Evolutionary conservation across 2,113 vertebrate species (phyloP), one percentile per base, ranked within the genome.

Genomic region (Neodon shergylaensis): DNA sequence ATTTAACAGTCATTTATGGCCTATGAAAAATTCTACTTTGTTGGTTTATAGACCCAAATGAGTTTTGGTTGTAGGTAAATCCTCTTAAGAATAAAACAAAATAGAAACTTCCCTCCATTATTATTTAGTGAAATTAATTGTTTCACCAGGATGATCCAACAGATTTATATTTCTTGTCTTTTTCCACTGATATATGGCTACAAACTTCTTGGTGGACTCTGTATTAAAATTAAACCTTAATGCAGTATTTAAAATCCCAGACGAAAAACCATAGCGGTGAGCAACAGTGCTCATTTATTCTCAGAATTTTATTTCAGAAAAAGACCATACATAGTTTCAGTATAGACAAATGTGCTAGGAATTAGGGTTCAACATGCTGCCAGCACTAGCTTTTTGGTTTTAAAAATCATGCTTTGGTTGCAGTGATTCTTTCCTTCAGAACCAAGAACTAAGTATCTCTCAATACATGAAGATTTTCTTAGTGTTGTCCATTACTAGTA

Each of bases 1-100:
- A 90, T 66, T 91, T 95, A 68, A 91, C 14, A 88, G 63, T 93
- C 63, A 58, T 8, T 88, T 54, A 63, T 47, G 76, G 54, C 49
- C 47, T 49, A 90, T 93, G 83, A 87, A 88, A 76, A 44, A 36
- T 83, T 83, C 49, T 82, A 28, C 49, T 95, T 81, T 95, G 90
- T 94, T 93, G 87, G 73, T 22, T 84, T 42, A 42, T 31, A 96
- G 68, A 9, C 84, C 39, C 84, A 81, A 89, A 79, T 16, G 72
- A 88, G 76, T 93, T 94, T 86, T 91, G 24, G 49, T 84, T 73
- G 13, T 58, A 61, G 79, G 93, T 33, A 81, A 96, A 96, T 87
- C 61, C 31, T 81, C 36, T 79, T 76, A 61, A 61, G n/a, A 33
- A 82, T 65, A 84, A 84, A 28, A 88, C 2, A 72, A 90, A 74